Percentiles rank a stretch among this genome's conserved stretches.
Conservation (phyloP, 1,140 invertebrate genomes). For the Musca vetustissima region DNA sequence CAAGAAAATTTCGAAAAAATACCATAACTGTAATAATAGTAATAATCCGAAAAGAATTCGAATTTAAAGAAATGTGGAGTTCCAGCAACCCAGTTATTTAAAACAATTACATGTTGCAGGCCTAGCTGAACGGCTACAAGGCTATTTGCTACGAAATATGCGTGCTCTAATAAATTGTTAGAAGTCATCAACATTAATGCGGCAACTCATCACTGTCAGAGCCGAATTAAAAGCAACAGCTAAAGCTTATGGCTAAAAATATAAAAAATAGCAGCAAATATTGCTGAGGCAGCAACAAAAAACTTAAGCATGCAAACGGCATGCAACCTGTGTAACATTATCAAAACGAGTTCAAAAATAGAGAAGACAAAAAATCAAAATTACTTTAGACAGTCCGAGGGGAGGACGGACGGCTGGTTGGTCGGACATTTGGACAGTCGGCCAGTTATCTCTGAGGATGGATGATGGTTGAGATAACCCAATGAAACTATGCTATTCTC, state of each 20-base stretch:
- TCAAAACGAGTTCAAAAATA: slow-evolving; percentile 26
- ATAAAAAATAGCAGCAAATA: neutral
- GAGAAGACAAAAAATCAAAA: neutral
- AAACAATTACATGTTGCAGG: neutral
- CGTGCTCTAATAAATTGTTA: slow-evolving; percentile 24
- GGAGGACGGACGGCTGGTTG: no score
- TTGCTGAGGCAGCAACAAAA: neutral
- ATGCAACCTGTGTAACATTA: slow-evolving; percentile 23
- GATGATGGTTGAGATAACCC: no score
- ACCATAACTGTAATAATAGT: no score
- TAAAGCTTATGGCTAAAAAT: slow-evolving; percentile 14
- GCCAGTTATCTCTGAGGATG: no score
- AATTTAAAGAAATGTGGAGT: no score
- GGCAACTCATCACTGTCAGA: slow-evolving; percentile 24
- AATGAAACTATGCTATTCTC: no score
- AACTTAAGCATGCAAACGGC: slow-evolving; percentile 14
- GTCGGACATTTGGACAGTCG: no score
- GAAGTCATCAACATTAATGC: slow-evolving; percentile 24
- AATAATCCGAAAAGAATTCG: no score
- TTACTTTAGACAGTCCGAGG: no score
- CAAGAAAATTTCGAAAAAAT: no score
- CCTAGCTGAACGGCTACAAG: neutral
- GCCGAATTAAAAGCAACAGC: slow-evolving; percentile 17
- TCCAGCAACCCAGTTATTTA: no score
- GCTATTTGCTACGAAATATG: neutral